Conservation (phyloP, 2,113 vertebrate genomes). For the Turdus rufiventris region DNA sequence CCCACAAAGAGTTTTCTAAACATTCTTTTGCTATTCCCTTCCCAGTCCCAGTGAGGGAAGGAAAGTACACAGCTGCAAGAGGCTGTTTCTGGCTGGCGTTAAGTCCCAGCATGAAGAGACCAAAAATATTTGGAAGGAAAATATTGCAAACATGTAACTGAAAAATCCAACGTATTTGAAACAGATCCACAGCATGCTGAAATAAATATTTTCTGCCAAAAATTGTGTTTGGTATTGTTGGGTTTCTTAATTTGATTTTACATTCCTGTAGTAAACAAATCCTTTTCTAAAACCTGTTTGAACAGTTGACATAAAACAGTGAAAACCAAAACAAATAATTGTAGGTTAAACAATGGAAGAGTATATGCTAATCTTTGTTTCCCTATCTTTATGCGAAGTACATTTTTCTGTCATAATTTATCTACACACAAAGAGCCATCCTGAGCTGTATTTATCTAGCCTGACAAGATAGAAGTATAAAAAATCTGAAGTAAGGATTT, state of each 20-base stretch:
- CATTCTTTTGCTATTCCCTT: not conserved
- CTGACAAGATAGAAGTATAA: not conserved
- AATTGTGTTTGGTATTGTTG: not conserved
- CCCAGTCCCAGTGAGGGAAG: not conserved
- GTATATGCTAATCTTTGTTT: not conserved
- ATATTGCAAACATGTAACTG: not conserved
- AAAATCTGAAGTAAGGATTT: not conserved
- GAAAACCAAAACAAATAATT: not conserved
- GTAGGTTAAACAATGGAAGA: not conserved
- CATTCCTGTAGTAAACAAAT: not conserved
- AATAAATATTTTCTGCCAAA: not conserved
- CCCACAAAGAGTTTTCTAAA: not conserved
- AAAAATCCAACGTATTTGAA: not conserved
- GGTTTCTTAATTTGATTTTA: not conserved
- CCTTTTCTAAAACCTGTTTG: not conserved
- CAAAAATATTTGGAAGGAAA: not conserved
- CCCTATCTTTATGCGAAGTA: not conserved
- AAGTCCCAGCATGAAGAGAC: not conserved
- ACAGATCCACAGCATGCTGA: not conserved
- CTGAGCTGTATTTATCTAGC: not conserved
- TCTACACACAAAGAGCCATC: not conserved
- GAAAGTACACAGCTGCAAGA: not conserved
- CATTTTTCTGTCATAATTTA: not conserved
- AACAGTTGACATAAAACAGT: not conserved
- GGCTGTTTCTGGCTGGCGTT: not conserved